Evolutionary conservation across 2,888 invertebrate genomes (phyloP), one percentile per base, ranked within the genome.

Genomic region (Brachylomia viminalis): DNA sequence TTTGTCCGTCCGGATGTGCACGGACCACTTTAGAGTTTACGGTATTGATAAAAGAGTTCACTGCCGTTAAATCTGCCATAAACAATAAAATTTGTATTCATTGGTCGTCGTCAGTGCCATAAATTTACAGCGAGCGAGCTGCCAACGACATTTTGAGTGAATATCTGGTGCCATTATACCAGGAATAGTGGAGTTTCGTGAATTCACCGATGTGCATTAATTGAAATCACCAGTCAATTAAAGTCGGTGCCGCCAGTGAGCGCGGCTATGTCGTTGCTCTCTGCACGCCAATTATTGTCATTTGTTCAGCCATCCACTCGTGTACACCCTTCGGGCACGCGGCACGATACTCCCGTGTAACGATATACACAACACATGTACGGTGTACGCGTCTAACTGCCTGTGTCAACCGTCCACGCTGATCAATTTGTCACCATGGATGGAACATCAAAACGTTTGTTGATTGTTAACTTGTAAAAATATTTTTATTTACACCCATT

Each of bases 71-170:
- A 95, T 95, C 93, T 95, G 93, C 93, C 93, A 95, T 95, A 96
- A 96, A 96, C 95, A 95, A 96, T 96, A 95, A 96, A 96, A 96
- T 96, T 96, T 96, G 94, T 96, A 96, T 96, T 96, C 96, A 96
- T 96, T 95, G 95, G 95, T 93, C 95, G 94, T 95, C 95, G 92
- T 93, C 93, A 92, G 91, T 92, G 93, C 93, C 94, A 92, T 96
- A 96, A 96, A 95, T 95, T 94, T 92, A 92, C 92, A 92, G 91
- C 90, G 91, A 95, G 94, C 91, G 93, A 95, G 90, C 94, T 95
- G 95, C 93, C 93, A 95, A 95, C 94, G 95, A 95, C 95, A 94
- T 94, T 96, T 94, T 94, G 93, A 95, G 94, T 95, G 94, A 95
- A 96, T 95, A 91, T 95, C 94, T 93, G 92, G 90, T 92, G 89